Base-by-base conservation (phyloP, 1,140 invertebrate species). In the Hypothenemus hampei region DNA sequence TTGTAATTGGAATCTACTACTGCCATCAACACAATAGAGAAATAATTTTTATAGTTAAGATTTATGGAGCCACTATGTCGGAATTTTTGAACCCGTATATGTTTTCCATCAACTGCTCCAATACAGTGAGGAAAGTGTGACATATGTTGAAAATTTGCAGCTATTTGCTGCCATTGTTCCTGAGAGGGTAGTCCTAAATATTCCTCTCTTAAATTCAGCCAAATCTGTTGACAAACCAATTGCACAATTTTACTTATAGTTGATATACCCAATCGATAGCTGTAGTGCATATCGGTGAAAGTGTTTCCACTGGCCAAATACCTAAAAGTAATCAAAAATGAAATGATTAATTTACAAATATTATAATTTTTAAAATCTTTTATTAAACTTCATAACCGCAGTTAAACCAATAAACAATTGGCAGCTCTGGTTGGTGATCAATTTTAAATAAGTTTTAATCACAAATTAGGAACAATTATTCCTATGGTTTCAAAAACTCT, bases 11-110 rank as follows among this genome's bases (percentile, higher is more conserved):
- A 54, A 67, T 74, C 72, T 18, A 43, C 63, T 6, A 73, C 52
- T 8, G 69, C 73, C 51, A 73, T 63, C 29, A 76, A 60, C 45
- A 75, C 69, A 20, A 74, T 65, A 20, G 65, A 69, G 58, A 68
- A 69, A 53, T 57, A 67, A 16, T 57, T 4, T 29, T 66, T 64
- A 45, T 68, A 70, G 52, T 70, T 70, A 23, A 61, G 68, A 35
- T 20, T 39, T 13, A 29, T 8, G 13, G 46, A 57, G 10, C 54
- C 54, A 13, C 31, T 39, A 18, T 40, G n/a, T 4, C 13, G 2
- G 13, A 37, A 46, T 23, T 35, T 36, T 16, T 22, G 15, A 7
- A 52, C 23, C 43, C 45, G 23, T 10, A 57, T 20, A 33, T 49
- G 46, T 33, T 57, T 57, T 11, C 46, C 54, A 15, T 57, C 54